Base-by-base conservation (phyloP, 2,888 invertebrate species). In the Drosophila mercatorum region DNA sequence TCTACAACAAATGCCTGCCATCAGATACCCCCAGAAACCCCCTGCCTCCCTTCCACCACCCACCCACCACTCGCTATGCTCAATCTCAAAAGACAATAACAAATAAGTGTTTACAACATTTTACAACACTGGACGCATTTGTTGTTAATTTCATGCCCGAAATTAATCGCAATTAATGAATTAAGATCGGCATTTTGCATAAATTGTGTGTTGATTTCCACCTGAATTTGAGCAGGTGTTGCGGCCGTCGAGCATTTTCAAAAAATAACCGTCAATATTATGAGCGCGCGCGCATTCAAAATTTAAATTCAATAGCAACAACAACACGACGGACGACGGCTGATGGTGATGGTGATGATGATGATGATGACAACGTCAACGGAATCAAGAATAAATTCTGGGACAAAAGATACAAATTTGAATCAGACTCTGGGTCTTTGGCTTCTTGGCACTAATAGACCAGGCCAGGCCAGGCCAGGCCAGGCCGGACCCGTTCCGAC, bases 251-350 rank as follows among this genome's bases (percentile, higher is more conserved):
- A 34, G 58, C 58, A 72, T 74, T 78, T 85, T 90, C 90, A 87
- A 87, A 87, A 87, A 82, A 77, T 87, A 87, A 87, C 87, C 90
- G 87, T 89, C 90, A 85, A 78, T 82, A 85, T 78, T 72, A 80
- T 73, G 89, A 88, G 86, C 86, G 85, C 90, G 88, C 89, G 88
- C 89, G 57, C 78, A 89, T 86, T 86, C 90, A 88, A 90, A 86
- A 89, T 89, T 84, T 84, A 73, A 84, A 81, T 83, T 72, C 89
- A 75, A 88, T 83, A 77, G 58, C 70, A 75, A 79, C 68, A 81
- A 76, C 70, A 80, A 80, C 53, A 52, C 55, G 17, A 11, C 36
- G 40, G 22, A 53, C 57, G 46, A 51, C 17, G 59, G 59, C 57
- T 31, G 31, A 34, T 34, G 31, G 2, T 7, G 31, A 34, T 34